Evolutionary conservation across 2,113 vertebrate species (phyloP).

Genomic region (Xiphophorus maculatus): DNA sequence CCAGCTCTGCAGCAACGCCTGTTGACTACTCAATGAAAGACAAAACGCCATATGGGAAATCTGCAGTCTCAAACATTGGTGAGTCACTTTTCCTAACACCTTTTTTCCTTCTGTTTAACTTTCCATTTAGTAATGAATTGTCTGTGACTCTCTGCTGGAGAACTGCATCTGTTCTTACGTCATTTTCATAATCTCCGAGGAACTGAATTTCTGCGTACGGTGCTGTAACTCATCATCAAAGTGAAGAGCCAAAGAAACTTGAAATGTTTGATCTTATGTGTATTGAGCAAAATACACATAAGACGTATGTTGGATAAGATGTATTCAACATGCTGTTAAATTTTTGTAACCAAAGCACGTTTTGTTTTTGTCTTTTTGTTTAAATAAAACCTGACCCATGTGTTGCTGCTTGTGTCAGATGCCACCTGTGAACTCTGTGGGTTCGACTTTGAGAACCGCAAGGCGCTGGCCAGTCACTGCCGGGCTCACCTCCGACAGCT

Average conservation of each 20-base stretch:
- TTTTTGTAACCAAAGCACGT: not conserved
- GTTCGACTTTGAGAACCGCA: slow-evolving; percentile 93
- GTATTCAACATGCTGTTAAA: not conserved
- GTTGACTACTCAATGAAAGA: slow-evolving; percentile 75
- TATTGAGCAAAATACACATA: not conserved
- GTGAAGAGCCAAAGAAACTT: not conserved
- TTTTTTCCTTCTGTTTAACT: not conserved
- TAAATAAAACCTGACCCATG: not conserved
- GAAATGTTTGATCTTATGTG: not conserved
- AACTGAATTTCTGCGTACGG: not conserved
- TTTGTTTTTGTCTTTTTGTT: not conserved
- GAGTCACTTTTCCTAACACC: not conserved
- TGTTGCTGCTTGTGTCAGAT: slow-evolving; percentile 75
- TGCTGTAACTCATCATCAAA: not conserved
- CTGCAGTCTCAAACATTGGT: slow-evolving; percentile 57
- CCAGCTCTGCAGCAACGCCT: slow-evolving; percentile 54
- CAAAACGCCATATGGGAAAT: slow-evolving; percentile 51
- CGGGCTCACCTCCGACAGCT: slow-evolving; percentile 92
- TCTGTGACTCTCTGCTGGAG: not conserved
- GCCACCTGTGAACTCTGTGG: slow-evolving; percentile 93
- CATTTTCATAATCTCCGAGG: too few relatives aligned
- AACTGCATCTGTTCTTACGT: not conserved
- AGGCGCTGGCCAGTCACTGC: slow-evolving; percentile 92
- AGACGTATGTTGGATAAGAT: not conserved
- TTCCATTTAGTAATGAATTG: not conserved